Conservation (phyloP, 2,888 invertebrate species). For the Eledona agricola region DNA sequence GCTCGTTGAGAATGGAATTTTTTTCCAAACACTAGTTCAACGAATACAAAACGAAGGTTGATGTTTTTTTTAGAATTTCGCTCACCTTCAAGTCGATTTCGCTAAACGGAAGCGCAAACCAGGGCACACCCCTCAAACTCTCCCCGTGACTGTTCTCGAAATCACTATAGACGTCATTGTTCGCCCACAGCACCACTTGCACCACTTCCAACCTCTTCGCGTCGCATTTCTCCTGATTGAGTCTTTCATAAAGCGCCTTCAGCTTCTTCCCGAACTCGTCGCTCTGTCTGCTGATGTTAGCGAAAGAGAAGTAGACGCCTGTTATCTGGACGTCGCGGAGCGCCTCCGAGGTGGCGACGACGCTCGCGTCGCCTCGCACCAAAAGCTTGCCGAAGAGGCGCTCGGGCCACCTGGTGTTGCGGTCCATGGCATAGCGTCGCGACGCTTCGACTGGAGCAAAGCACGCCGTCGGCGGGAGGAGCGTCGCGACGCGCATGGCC, state of each 20-base stretch:
- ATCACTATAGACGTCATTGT: slow-evolving; percentile 71
- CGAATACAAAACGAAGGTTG: too few species aligned
- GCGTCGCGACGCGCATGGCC: slow-evolving; percentile 10
- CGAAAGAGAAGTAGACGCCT: slow-evolving; percentile 76
- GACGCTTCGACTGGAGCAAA: slow-evolving; percentile 49
- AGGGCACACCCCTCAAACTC: slow-evolving; percentile 72
- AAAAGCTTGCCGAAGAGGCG: slow-evolving; percentile 69
- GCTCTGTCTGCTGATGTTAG: slow-evolving; percentile 73
- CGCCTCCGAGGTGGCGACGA: slow-evolving; percentile 63
- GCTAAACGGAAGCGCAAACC: slow-evolving; percentile 76
- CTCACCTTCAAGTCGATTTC: slow-evolving; percentile 76
- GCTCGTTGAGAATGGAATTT: too few species aligned
- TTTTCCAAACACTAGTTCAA: too few species aligned
- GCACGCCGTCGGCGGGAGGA: slow-evolving; percentile 17
- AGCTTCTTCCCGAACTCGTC: slow-evolving; percentile 75
- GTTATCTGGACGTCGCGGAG: slow-evolving; percentile 67
- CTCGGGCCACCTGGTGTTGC: slow-evolving; percentile 67
- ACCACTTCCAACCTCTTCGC: slow-evolving; percentile 69
- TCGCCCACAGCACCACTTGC: slow-evolving; percentile 76
- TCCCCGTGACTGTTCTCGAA: slow-evolving; percentile 72
- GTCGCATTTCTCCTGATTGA: slow-evolving; percentile 51
- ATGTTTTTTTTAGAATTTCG: too few species aligned
- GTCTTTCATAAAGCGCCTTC: slow-evolving; percentile 66
- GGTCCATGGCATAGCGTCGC: slow-evolving; percentile 50
- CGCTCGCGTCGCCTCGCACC: slow-evolving; percentile 63